Base-by-base conservation (phyloP, 2,888 invertebrate species). In the Anoncus sp. region DNA sequence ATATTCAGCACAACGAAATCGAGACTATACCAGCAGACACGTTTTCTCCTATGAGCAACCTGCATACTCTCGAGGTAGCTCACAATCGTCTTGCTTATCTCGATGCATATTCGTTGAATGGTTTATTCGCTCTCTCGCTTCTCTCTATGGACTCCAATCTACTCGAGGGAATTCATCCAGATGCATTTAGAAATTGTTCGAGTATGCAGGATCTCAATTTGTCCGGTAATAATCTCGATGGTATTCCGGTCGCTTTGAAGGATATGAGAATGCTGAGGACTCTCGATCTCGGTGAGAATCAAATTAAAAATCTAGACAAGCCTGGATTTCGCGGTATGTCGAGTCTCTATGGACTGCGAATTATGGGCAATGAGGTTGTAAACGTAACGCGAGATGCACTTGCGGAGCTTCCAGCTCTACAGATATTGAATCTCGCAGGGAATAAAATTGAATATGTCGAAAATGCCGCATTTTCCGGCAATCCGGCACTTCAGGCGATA, bases 281-380 rank as follows among this genome's bases (percentile, higher is more conserved):
- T 60, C 94, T 99, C 79, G 97, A 98, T 92, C 93, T 99, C 84
- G 98, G 97, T 73, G 97, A 98, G 92, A 99, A 99, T 92, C 94
- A 94, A 90, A 96, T 99, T 89, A 94, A 94, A 71, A 94, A 94
- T 73, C 92, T 99, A 76, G 96, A 96, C 83, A 95, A 96, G 84
- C 95, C 96, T 10, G 96, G 96, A 62, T 97, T 98, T 90, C 94
- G 95, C 80, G 97, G 97, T 55, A 94, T 98, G 92, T 95, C 94
- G 82, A 97, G 96, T 90, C 94, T 99, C 74, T 97, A 97, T 89
- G 97, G 97, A 18, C 92, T 99, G 82, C 94, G 98, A 79, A 93
- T 99, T 88, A 97, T 98, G 87, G 97, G 97, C 81, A 98, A 98
- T 92, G 95, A 95, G 91, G 94, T 97, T 86, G 95, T 94, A 88